Conservation (phyloP, 1,140 invertebrate genomes). For the Pteromalus puparum region DNA sequence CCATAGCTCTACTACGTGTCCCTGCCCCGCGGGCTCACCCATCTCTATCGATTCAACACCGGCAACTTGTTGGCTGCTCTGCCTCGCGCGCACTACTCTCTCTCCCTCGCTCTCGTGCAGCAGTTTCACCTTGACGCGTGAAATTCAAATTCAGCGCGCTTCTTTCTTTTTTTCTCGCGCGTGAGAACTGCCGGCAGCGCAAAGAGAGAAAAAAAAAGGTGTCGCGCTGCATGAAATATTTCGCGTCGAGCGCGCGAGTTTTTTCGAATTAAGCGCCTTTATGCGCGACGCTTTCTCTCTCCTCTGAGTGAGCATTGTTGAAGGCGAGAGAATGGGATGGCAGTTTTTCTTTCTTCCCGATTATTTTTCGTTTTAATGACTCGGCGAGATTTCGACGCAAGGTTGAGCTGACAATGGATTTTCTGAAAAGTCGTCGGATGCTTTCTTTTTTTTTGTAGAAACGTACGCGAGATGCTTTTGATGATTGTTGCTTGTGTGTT, state of each 20-base stretch:
- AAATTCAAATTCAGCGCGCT: conserved; percentile 21
- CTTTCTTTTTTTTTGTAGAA: not conserved
- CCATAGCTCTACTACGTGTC: conserved; percentile 57
- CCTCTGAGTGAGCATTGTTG: not conserved
- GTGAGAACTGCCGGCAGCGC: not conserved
- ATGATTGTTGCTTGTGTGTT: too few relatives aligned
- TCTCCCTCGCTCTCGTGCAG: not conserved
- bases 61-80: conserved; percentile 71
- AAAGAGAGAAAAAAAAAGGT: not conserved
- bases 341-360: not conserved
- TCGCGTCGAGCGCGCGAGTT: not conserved
- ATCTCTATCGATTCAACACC: conserved; percentile 72
- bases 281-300: too few relatives aligned
- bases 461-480: too few relatives aligned
- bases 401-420: not conserved
- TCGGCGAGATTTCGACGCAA: not conserved
- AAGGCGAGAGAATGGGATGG: not conserved
- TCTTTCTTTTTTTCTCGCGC: not conserved
- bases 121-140: conserved; percentile 35
- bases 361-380: not conserved
- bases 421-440: not conserved
- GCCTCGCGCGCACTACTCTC: too few relatives aligned
- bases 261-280: not conserved
- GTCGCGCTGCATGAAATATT: not conserved
- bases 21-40: conserved; percentile 63